phyloP scores from a whole-genome alignment of 2,888 invertebrate genomes.

The Arctia plantaginis region DNA sequence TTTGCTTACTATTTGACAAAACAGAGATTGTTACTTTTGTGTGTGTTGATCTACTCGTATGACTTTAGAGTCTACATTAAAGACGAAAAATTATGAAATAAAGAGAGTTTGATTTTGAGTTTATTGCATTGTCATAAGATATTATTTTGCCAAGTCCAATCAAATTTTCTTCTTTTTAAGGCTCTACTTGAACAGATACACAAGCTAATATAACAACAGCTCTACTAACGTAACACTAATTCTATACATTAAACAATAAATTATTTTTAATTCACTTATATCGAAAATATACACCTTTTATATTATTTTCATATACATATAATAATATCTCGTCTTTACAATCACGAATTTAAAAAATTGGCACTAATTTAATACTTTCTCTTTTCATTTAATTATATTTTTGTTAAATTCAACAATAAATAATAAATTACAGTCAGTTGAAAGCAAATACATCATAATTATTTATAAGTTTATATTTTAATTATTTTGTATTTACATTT shows the following conservation, averaged over 20 bases:
- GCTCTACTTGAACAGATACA: not conserved
- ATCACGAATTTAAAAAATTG: slow-evolving; percentile 40
- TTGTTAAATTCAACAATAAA: not conserved
- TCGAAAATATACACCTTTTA: slow-evolving; percentile 33
- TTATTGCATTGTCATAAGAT: not conserved
- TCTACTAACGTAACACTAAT: slow-evolving; percentile 8
- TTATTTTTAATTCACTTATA: slow-evolving; percentile 41
- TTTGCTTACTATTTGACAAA: too few species aligned
- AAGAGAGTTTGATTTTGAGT: too few species aligned
- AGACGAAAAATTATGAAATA: too few species aligned
- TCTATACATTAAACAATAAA: slow-evolving; percentile 44
- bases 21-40: too few species aligned
- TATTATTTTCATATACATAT: slow-evolving; percentile 27
- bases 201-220: slow-evolving; percentile 9
- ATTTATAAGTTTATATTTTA: not conserved
- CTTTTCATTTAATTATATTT: slow-evolving; percentile 17
- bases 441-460: not conserved
- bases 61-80: too few species aligned
- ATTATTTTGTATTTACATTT: not conserved
- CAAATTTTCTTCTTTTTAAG: not conserved
- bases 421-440: not conserved
- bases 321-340: slow-evolving; percentile 19
- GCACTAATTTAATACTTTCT: slow-evolving; percentile 53
- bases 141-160: not conserved
- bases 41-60: too few species aligned